Percentiles rank a stretch among this genome's conserved stretches.
Evolutionary conservation across 2,888 invertebrate species (phyloP).

Genomic region (Magallana nippona): DNA sequence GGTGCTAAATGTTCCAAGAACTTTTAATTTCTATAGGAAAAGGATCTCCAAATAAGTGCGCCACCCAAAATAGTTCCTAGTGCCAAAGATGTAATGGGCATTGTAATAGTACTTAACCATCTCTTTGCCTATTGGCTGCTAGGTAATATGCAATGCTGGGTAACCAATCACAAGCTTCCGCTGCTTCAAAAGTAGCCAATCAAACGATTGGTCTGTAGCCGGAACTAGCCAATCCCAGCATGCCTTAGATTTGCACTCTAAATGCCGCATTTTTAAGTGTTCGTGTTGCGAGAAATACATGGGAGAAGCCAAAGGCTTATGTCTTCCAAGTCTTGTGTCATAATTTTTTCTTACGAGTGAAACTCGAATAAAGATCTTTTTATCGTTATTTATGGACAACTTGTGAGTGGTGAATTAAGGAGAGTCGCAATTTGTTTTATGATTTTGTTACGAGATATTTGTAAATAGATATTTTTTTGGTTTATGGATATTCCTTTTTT

Average conservation of each 20-base stretch:
- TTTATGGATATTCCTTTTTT: conserved; percentile 49
- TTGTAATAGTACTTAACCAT: conserved; percentile 29
- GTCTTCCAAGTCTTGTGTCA: conserved; percentile 25
- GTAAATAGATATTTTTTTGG: conserved; percentile 50
- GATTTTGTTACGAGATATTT: conserved; percentile 48
- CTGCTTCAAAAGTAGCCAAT: conserved; percentile 21
- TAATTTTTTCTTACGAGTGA: conserved; percentile 30
- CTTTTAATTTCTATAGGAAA: neutral
- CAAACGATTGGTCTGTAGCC: conserved; percentile 23
- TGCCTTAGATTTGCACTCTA: conserved; percentile 29
- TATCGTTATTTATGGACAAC: conserved; percentile 45
- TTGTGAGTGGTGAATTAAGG: conserved; percentile 40
- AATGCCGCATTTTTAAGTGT: conserved; percentile 30
- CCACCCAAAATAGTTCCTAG: conserved; percentile 51
- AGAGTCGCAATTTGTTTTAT: conserved; percentile 43
- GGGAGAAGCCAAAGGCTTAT: conserved; percentile 29
- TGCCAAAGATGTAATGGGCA: conserved; percentile 48
- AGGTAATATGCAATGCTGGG: conserved; percentile 26
- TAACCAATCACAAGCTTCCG: conserved; percentile 29
- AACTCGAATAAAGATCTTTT: conserved; percentile 43
- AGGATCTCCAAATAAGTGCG: conserved; percentile 7
- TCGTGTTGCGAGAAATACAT: conserved; percentile 16
- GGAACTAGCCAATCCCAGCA: conserved; percentile 43
- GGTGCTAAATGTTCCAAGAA: conserved; percentile 41
- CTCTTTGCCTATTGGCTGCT: conserved; percentile 24